A percentile compares a stretch with the other conserved stretches of the same genome.
These are phyloP conservation scores for Saturnia pavonia DNA, from an alignment of 2,888 invertebrate genomes.

Conservation along the genomic window DNA sequence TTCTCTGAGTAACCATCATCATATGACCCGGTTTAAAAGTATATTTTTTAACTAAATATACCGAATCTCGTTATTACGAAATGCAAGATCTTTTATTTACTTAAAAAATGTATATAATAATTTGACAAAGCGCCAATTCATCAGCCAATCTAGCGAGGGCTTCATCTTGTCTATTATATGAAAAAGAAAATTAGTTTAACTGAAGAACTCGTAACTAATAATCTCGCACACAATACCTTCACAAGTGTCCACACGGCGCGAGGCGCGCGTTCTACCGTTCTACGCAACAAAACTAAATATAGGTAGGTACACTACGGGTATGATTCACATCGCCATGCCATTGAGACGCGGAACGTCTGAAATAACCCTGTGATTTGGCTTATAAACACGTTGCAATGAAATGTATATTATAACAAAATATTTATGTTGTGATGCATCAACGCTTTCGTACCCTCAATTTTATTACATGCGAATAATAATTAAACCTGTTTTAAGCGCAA, in stretches of 20 bases:
- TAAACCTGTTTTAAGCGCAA: neutral
- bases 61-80: too few species aligned
- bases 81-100: too few species aligned
- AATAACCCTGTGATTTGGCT: conserved; percentile 54
- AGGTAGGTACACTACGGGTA: conserved; percentile 33
- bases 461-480: neutral
- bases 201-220: neutral
- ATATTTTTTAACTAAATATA: too few species aligned
- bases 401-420: conserved; percentile 5
- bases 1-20: too few species aligned
- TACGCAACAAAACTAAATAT: conserved; percentile 58
- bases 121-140: neutral
- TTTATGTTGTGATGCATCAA: neutral
- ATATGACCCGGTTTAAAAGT: too few species aligned
- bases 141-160: neutral
- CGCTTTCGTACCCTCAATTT: neutral
- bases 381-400: conserved; percentile 26
- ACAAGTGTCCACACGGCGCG: conserved; percentile 19
- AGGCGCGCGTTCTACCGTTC: conserved; percentile 46
- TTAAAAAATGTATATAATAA: neutral
- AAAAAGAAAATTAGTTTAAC: neutral
- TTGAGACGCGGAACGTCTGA: conserved; percentile 60
- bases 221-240: neutral
- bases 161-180: neutral
- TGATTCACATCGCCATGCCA: conserved; percentile 66